These are phyloP conservation scores for Oxygymnocypris stewartii DNA, from an alignment of 2,113 vertebrate genomes.

Conservation along the genomic window DNA sequence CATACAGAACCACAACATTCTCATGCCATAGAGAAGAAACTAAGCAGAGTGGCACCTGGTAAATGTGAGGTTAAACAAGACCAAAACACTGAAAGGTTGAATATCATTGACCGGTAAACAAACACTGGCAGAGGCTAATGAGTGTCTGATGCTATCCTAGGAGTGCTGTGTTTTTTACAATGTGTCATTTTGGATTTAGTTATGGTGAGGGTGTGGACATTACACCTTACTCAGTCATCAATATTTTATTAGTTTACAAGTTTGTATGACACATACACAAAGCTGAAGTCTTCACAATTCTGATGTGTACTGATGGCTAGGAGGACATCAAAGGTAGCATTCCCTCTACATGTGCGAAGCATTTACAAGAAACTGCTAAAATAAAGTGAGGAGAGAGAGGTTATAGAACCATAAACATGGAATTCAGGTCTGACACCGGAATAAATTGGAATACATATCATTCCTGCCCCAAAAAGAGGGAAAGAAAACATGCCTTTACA, in stretches of 20 bases:
- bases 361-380: neutral
- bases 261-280: neutral
- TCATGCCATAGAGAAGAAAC: neutral
- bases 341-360: neutral
- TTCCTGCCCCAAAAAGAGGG: too few species aligned
- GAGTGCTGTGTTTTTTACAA: neutral
- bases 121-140: constrained; percentile 8
- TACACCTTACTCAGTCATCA: neutral
- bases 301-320: neutral
- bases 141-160: neutral
- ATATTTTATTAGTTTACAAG: neutral
- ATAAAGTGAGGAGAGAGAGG: neutral
- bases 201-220: constrained; percentile 8
- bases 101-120: neutral
- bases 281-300: neutral
- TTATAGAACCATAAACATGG: constrained; percentile 8
- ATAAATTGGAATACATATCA: constrained; percentile 34
- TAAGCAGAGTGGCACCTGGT: neutral
- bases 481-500: too few species aligned
- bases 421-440: constrained; percentile 25
- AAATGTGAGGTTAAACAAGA: neutral
- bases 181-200: neutral
- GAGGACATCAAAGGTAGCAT: neutral
- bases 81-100: neutral
- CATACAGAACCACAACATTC: neutral